Evolutionary conservation across 2,113 vertebrate species (phyloP).

Genomic region (Nettapus auritus): DNA sequence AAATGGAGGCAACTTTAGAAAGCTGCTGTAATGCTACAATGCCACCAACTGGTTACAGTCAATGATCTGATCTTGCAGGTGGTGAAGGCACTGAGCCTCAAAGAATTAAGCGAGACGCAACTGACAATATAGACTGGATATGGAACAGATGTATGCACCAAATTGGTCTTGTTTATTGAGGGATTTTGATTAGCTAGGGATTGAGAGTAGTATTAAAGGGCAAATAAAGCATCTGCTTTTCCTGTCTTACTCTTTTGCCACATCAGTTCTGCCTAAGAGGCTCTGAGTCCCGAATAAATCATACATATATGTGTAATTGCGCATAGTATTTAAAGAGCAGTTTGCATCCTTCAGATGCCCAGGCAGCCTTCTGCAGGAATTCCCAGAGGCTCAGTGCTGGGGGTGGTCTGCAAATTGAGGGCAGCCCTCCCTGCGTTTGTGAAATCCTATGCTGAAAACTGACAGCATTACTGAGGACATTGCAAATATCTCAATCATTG

Average conservation of each 20-base stretch:
- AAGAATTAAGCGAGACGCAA: slow-evolving; percentile 4
- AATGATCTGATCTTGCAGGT: slow-evolving; percentile 28
- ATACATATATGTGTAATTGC: not conserved
- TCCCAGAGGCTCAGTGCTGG: fast-evolving
- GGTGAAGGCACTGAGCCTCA: not conserved
- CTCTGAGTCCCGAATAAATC: not conserved
- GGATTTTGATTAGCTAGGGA: slow-evolving; percentile 18
- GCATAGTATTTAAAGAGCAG: not conserved
- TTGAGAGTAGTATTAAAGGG: not conserved
- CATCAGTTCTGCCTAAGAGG: not conserved
- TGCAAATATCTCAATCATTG: not conserved
- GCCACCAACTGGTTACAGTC: slow-evolving; percentile 70
- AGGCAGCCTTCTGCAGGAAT: not conserved
- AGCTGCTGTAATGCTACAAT: slow-evolving; percentile 61
- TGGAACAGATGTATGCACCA: not conserved
- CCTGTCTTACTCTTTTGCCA: not conserved
- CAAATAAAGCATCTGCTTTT: not conserved
- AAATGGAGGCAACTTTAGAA: slow-evolving; percentile 8
- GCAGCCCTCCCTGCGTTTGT: not conserved
- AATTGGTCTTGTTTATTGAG: not conserved
- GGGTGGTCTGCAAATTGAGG: fast-evolving
- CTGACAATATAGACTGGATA: not conserved
- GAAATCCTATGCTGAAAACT: not conserved
- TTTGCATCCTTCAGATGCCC: not conserved
- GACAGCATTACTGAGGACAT: not conserved